Evolutionary conservation across 1,140 invertebrate species (phyloP).

Genomic region (Drosophila oshimai): DNA sequence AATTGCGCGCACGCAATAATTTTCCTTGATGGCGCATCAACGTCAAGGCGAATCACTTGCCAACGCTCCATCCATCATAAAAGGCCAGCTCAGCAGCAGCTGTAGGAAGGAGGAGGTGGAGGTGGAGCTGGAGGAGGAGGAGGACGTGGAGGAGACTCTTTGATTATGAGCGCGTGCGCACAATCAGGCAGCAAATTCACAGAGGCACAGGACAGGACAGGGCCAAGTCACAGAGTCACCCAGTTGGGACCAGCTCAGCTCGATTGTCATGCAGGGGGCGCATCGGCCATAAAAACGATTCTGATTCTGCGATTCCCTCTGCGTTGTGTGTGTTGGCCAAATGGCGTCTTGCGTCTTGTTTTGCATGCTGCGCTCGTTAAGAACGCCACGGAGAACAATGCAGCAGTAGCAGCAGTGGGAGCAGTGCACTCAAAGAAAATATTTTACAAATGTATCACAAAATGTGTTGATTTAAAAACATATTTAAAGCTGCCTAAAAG

Average conservation of each 20-base stretch:
- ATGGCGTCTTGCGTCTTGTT: slow-evolving; percentile 77
- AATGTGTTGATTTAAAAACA: background rate
- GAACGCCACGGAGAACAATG: slow-evolving; percentile 69
- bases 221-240: slow-evolving; percentile 17
- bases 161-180: slow-evolving; percentile 77
- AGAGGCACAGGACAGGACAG: slow-evolving; percentile 10
- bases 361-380: slow-evolving; percentile 73
- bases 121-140: too few species aligned
- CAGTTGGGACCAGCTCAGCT: slow-evolving; percentile 13
- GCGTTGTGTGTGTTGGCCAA: slow-evolving; percentile 58
- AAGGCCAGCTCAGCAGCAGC: slow-evolving; percentile 19
- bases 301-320: slow-evolving; percentile 65
- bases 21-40: slow-evolving; percentile 78
- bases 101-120: too few species aligned
- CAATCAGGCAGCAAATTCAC: slow-evolving; percentile 52
- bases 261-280: slow-evolving; percentile 69
- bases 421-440: slow-evolving; percentile 7
- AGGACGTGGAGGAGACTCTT: slow-evolving; percentile 44
- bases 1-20: slow-evolving; percentile 78
- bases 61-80: slow-evolving; percentile 77
- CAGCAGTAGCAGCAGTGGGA: slow-evolving; percentile 23
- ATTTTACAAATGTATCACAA: background rate
- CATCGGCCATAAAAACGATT: slow-evolving; percentile 71
- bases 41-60: slow-evolving; percentile 71
- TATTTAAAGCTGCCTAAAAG: too few species aligned